Evolutionary conservation across 2,888 invertebrate species (phyloP).

Genomic region (Pammene aurita): DNA sequence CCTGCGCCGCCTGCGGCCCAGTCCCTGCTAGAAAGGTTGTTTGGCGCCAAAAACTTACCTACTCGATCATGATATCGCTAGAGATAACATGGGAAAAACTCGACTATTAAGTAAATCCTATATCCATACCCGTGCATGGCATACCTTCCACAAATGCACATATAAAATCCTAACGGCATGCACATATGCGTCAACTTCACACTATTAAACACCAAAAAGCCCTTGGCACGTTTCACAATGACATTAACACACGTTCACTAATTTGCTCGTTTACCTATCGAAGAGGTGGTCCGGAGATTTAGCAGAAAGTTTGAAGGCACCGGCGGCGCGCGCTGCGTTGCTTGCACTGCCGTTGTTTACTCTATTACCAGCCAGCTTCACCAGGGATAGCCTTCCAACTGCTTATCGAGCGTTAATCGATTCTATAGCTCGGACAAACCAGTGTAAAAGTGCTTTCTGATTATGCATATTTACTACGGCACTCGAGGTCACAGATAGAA

Average conservation of each 20-base stretch:
- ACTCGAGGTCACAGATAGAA: conserved; percentile 37
- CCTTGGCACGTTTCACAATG: conserved; percentile 34
- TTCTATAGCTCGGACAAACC: background rate
- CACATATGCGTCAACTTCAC: conserved; percentile 18
- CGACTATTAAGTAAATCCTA: background rate
- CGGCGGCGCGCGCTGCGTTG: conserved; percentile 56
- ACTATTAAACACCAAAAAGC: conserved; percentile 32
- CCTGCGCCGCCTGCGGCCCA: too few relatives aligned
- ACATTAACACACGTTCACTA: conserved; percentile 30
- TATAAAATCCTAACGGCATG: conserved; percentile 4
- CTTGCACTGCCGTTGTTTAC: conserved; percentile 52
- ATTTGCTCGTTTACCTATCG: conserved; percentile 44
- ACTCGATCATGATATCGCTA: too few relatives aligned
- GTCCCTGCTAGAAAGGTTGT: too few relatives aligned
- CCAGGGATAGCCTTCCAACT: background rate
- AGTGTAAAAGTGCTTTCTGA: background rate
- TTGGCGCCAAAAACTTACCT: too few relatives aligned
- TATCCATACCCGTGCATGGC: too few relatives aligned
- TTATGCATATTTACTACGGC: background rate
- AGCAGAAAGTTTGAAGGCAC: conserved; percentile 51
- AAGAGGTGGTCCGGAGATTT: conserved; percentile 35
- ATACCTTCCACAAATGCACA: background rate
- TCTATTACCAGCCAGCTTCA: conserved; percentile 43
- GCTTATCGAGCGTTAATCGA: background rate
- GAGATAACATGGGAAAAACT: background rate